Evolutionary conservation across 2,113 vertebrate genomes (phyloP).

Genomic region (Clinocottus analis): DNA sequence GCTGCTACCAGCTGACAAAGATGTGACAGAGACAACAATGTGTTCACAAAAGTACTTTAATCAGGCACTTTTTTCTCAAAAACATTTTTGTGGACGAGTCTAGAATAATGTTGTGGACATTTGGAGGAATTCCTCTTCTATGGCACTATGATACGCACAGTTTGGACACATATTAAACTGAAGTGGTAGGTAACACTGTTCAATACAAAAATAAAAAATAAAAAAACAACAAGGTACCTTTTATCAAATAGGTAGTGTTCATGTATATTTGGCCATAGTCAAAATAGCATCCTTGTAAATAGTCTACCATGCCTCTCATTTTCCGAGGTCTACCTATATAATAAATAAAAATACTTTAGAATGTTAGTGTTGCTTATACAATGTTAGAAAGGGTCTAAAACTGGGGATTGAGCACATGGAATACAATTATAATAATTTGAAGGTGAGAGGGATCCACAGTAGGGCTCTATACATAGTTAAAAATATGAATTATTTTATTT

Average conservation of each 20-base stretch:
- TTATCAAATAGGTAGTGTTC: constrained; percentile 56
- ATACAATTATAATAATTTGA: constrained; percentile 11
- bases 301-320: constrained; percentile 40
- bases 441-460: constrained; percentile 1
- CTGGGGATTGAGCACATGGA: constrained; percentile 16
- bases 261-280: constrained; percentile 58
- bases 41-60: constrained; percentile 76
- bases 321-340: constrained; percentile 37
- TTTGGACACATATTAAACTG: constrained; percentile 39
- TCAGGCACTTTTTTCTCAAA: constrained; percentile 82
- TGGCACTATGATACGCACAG: constrained; percentile 34
- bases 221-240: constrained; percentile 54
- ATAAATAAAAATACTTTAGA: constrained; percentile 53
- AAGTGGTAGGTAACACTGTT: constrained; percentile 53
- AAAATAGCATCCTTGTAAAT: constrained; percentile 52
- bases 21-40: constrained; percentile 13
- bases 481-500: constrained; percentile 25
- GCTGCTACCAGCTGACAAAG: background rate
- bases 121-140: constrained; percentile 39
- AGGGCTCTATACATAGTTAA: constrained; percentile 19
- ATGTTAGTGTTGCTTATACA: constrained; percentile 42
- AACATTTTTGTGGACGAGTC: constrained; percentile 64
- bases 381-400: constrained; percentile 34
- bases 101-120: constrained; percentile 49
- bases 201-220: constrained; percentile 41